phyloP scores from a whole-genome alignment of 2,888 invertebrate species.

The Pediacus dermestoides region DNA sequence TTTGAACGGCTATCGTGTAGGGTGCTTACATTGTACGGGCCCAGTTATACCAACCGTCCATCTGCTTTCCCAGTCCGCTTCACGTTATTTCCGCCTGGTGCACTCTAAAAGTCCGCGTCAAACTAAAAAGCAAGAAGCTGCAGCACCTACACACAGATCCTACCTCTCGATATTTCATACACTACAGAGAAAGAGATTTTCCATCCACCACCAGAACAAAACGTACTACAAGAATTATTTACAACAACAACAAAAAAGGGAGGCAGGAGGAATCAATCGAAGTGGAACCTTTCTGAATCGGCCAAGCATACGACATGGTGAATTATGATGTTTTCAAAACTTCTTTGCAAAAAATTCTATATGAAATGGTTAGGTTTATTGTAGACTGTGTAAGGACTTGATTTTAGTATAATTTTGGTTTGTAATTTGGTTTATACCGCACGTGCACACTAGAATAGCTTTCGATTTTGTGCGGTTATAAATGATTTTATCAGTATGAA shows the following conservation, averaged over 20 bases:
- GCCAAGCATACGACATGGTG: constrained; percentile 22
- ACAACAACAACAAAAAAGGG: too few relatives aligned
- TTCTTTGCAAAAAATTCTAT: constrained; percentile 17
- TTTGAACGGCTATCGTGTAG: constrained; percentile 36
- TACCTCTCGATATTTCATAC: constrained; percentile 11
- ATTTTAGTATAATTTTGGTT: too few relatives aligned
- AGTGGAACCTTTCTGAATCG: constrained; percentile 22
- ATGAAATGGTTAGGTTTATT: too few relatives aligned
- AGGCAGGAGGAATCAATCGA: constrained; percentile 27
- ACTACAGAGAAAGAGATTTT: constrained; percentile 9
- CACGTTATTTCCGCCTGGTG: constrained; percentile 36
- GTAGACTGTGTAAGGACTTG: too few relatives aligned
- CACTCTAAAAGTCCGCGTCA: constrained; percentile 38
- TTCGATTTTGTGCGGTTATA: too few relatives aligned
- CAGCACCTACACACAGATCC: constrained; percentile 24
- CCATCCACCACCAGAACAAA: constrained; percentile 16
- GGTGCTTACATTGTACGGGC: constrained; percentile 37
- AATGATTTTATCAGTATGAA: too few relatives aligned
- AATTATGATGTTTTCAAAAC: constrained; percentile 18
- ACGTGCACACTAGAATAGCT: too few relatives aligned
- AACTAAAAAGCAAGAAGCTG: constrained; percentile 38
- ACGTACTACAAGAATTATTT: constrained; percentile 11
- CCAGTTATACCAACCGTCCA: constrained; percentile 28
- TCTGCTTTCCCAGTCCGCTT: constrained; percentile 36
- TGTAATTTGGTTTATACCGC: too few relatives aligned